phyloP scores from a whole-genome alignment of 2,797 vertebrate species.

The Myotis pilosus region DNA sequence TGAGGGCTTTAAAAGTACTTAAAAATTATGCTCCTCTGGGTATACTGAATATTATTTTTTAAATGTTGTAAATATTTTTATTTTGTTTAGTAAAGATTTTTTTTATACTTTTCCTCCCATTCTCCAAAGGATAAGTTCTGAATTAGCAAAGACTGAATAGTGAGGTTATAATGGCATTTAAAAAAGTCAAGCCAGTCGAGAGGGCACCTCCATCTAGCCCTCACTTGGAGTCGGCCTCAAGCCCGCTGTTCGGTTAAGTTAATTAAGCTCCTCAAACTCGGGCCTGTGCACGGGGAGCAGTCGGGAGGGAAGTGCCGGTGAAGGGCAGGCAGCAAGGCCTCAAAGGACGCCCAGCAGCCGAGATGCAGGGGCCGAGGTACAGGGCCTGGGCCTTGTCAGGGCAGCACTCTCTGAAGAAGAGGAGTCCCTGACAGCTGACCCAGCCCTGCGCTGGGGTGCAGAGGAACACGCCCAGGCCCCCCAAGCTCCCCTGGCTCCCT shows the following conservation, averaged over 20 bases:
- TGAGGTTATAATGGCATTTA: neutral
- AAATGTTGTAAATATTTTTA: neutral
- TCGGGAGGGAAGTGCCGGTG: neutral
- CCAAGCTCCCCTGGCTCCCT: neutral
- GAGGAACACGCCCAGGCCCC: neutral
- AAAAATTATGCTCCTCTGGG: neutral
- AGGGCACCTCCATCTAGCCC: neutral
- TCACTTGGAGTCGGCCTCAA: neutral
- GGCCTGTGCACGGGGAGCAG: neutral
- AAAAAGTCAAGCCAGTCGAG: neutral
- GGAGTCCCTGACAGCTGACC: constrained; percentile 34
- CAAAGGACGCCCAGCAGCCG: constrained; percentile 25
- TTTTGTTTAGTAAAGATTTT: neutral
- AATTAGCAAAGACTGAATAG: neutral
- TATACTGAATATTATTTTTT: neutral
- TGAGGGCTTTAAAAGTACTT: neutral
- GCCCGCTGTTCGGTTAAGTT: neutral
- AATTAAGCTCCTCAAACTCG: neutral
- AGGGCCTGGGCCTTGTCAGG: constrained; percentile 54
- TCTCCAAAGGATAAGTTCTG: neutral
- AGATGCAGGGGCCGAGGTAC: constrained; percentile 40
- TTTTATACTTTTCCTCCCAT: neutral
- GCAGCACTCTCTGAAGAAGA: neutral
- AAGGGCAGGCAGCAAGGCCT: neutral
- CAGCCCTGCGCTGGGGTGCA: neutral